Conservation (phyloP, 2,797 vertebrate genomes). For the Macrochelys suwanniensis region DNA sequence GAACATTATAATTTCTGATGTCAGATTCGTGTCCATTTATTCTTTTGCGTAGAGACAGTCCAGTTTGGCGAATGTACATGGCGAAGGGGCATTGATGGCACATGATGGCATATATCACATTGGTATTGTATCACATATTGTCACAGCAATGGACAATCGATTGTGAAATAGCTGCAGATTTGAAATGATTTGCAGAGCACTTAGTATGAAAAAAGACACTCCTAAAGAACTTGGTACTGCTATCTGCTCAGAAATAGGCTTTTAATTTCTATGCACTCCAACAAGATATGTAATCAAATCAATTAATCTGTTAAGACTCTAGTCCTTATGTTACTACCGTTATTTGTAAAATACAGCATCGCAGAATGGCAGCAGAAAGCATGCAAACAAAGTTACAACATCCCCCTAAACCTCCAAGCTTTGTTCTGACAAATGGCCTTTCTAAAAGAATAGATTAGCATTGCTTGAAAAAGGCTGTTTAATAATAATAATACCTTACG, state of each 20-base stretch:
- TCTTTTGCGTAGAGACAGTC: too few relatives aligned
- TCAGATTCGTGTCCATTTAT: too few relatives aligned
- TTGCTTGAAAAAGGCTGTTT: not conserved
- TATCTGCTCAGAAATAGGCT: constrained; percentile 40
- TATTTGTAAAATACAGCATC: constrained; percentile 39
- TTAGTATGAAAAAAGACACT: constrained; percentile 53
- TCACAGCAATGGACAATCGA: constrained; percentile 24
- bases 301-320: constrained; percentile 47
- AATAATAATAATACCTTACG: not conserved
- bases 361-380: not conserved
- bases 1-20: too few relatives aligned
- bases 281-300: constrained; percentile 43
- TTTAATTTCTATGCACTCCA: constrained; percentile 41
- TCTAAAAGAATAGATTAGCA: not conserved
- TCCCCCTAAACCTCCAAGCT: not conserved
- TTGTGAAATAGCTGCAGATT: constrained; percentile 34
- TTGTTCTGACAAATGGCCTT: not conserved
- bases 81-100: too few relatives aligned
- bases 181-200: constrained; percentile 38
- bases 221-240: constrained; percentile 48
- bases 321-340: constrained; percentile 11
- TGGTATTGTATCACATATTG: too few relatives aligned
- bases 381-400: not conserved
- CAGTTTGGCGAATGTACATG: too few relatives aligned
- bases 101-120: too few relatives aligned